Evolutionary conservation across 2,888 invertebrate genomes (phyloP).

Genomic region (Spilarctia lutea): DNA sequence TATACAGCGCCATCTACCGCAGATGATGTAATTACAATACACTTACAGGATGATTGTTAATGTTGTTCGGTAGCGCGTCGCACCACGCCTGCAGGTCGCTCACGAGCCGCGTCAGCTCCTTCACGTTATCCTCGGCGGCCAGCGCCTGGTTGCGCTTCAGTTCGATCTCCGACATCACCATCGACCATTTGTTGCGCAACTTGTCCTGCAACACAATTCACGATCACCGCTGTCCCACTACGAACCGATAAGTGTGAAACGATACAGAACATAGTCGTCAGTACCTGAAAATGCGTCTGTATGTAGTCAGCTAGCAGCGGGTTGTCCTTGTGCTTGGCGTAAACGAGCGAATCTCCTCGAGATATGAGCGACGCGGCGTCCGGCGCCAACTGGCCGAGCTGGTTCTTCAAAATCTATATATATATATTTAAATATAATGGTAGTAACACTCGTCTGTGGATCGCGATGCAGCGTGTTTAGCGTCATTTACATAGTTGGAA

Average conservation of each 20-base stretch:
- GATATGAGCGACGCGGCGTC: constrained; percentile 92
- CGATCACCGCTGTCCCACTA: background rate
- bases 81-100: constrained; percentile 71
- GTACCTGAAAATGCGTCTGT: constrained; percentile 82
- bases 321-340: constrained; percentile 87
- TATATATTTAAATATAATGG: background rate
- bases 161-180: constrained; percentile 88
- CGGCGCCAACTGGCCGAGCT: constrained; percentile 89
- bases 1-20: too few species aligned
- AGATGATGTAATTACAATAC: too few species aligned
- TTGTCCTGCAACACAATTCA: constrained; percentile 70
- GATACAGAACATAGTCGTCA: background rate
- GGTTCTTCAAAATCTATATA: constrained; percentile 87
- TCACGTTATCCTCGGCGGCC: constrained; percentile 85
- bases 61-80: constrained; percentile 26
- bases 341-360: constrained; percentile 91
- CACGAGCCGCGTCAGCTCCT: constrained; percentile 78
- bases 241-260: background rate
- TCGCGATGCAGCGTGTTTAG: too few species aligned
- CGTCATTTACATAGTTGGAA: too few species aligned
- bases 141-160: constrained; percentile 82
- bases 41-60: constrained; percentile 18
- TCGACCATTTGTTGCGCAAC: constrained; percentile 88
- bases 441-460: background rate
- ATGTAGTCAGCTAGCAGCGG: constrained; percentile 86